Evolutionary conservation across 2,113 vertebrate species (phyloP).

Genomic region (Chamaetylas fuelleborni): DNA sequence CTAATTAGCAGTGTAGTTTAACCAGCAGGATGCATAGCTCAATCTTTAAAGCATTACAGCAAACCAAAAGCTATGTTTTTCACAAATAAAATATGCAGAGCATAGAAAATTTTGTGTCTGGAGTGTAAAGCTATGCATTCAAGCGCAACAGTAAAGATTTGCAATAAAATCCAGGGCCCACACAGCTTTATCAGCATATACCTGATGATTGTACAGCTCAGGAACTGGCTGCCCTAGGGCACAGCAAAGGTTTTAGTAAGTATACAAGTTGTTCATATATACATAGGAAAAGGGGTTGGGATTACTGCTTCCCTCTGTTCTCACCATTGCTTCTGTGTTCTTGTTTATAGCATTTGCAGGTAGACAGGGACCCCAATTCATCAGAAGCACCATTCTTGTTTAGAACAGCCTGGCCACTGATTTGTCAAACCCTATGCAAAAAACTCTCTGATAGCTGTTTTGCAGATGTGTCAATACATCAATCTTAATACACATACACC

Average conservation of each 20-base stretch:
- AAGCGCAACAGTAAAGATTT: background rate
- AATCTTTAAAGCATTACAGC: conserved; percentile 10
- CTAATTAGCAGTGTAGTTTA: conserved; percentile 20
- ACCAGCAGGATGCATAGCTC: conserved; percentile 3
- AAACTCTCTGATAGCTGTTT: background rate
- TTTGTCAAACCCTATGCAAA: background rate
- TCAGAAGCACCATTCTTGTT: background rate
- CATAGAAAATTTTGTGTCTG: background rate
- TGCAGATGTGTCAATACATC: background rate
- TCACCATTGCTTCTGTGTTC: background rate
- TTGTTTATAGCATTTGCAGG: background rate
- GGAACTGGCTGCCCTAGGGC: background rate
- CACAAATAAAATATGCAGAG: conserved; percentile 19
- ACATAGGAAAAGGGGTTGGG: background rate
- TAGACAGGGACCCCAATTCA: background rate
- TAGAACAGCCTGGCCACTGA: background rate
- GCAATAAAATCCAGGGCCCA: background rate
- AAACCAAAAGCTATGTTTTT: background rate
- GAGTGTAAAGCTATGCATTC: background rate
- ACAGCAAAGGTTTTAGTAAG: background rate
- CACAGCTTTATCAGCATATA: background rate
- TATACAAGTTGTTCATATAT: background rate
- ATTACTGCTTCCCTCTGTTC: background rate
- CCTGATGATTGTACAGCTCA: background rate
- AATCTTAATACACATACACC: background rate